These are phyloP conservation scores for Leucophora obtusa DNA, from an alignment of 2,888 invertebrate species.

Conservation along the genomic window DNA sequence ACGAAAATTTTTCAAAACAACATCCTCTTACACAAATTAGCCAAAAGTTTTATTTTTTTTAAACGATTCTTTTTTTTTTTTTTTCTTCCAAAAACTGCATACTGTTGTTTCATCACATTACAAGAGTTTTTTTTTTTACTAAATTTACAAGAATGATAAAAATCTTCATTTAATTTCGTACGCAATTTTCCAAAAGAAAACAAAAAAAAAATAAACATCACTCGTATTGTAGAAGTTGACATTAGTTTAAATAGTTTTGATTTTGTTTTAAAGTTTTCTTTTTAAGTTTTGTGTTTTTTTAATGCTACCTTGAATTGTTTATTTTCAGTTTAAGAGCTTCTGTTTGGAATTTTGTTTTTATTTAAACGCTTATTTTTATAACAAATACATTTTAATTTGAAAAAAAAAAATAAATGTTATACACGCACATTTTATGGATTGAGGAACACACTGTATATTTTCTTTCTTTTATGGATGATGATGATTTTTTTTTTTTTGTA, in stretches of 20 bases:
- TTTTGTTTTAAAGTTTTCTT: slow-evolving; percentile 40
- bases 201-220: slow-evolving; percentile 20
- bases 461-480: slow-evolving; percentile 8
- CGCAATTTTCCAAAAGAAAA: slow-evolving; percentile 32
- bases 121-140: slow-evolving; percentile 10
- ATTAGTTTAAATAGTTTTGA: slow-evolving; percentile 62
- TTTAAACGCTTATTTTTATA: slow-evolving; percentile 41
- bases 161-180: slow-evolving; percentile 25
- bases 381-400: slow-evolving; percentile 34
- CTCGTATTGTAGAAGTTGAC: slow-evolving; percentile 58
- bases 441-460: slow-evolving; percentile 3
- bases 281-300: slow-evolving; percentile 10
- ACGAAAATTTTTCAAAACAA: slow-evolving; percentile 24
- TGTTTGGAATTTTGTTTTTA: not conserved
- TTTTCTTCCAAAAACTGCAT: slow-evolving; percentile 35
- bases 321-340: not conserved
- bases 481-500: slow-evolving; percentile 31
- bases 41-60: slow-evolving; percentile 4
- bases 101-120: slow-evolving; percentile 41
- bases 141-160: slow-evolving; percentile 34
- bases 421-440: slow-evolving; percentile 1
- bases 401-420: not conserved
- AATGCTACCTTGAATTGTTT: slow-evolving; percentile 29
- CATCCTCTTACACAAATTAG: slow-evolving; percentile 49
- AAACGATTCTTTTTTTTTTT: not conserved